phyloP scores from a whole-genome alignment of 2,888 invertebrate species.

The Ischnura elegans region DNA sequence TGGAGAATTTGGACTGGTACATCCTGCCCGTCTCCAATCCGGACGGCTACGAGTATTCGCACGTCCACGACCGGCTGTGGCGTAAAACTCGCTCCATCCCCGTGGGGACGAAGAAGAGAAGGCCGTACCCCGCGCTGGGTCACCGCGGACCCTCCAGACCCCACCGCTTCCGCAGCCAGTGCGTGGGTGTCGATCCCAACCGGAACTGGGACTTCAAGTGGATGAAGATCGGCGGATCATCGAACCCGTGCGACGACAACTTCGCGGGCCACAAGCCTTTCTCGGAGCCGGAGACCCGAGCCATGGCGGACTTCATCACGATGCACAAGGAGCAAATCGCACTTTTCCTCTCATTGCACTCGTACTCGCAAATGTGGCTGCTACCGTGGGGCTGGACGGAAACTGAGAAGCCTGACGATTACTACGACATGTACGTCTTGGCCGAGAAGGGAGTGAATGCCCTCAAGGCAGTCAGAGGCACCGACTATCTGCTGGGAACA shows the following conservation, averaged over 20 bases:
- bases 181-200: conserved; percentile 74
- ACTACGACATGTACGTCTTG: conserved; percentile 74
- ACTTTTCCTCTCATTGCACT: conserved; percentile 78
- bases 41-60: conserved; percentile 78
- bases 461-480: conserved; percentile 75
- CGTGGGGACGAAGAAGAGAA: conserved; percentile 30
- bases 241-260: conserved; percentile 76
- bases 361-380: conserved; percentile 77
- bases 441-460: conserved; percentile 74
- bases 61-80: conserved; percentile 77
- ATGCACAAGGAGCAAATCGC: conserved; percentile 74
- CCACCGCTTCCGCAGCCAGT: conserved; percentile 53
- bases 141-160: conserved; percentile 4
- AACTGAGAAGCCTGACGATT: conserved; percentile 74
- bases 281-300: conserved; percentile 77
- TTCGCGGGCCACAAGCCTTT: conserved; percentile 77
- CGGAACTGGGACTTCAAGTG: conserved; percentile 77
- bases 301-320: conserved; percentile 75
- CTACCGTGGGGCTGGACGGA: conserved; percentile 75
- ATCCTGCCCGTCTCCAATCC: conserved; percentile 77
- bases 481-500: conserved; percentile 76
- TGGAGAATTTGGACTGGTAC: conserved; percentile 77
- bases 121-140: conserved; percentile 46
- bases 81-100: conserved; percentile 76
- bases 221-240: conserved; percentile 76